Conservation (phyloP, 2,888 invertebrate genomes). For the Luperina nickerlii region DNA sequence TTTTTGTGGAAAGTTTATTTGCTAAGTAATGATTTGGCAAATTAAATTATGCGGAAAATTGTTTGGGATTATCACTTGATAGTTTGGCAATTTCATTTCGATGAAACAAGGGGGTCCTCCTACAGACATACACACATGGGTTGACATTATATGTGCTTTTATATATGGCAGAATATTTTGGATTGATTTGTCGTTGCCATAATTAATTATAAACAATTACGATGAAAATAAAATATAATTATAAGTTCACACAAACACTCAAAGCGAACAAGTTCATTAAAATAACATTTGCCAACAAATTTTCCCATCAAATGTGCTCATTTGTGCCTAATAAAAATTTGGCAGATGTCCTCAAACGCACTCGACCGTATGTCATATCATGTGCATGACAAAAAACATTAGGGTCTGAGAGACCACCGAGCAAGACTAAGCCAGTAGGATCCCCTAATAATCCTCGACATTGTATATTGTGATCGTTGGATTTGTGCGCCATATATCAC, state of each 20-base stretch:
- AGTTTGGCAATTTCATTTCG: too few species aligned
- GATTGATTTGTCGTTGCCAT: background rate
- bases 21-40: too few species aligned
- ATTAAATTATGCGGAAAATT: too few species aligned
- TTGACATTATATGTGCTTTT: background rate
- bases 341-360: constrained; percentile 80
- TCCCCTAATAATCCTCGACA: constrained; percentile 84
- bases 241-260: background rate
- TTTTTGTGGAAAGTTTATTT: too few species aligned
- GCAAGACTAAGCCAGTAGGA: constrained; percentile 81
- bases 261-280: constrained; percentile 22
- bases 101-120: too few species aligned
- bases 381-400: constrained; percentile 77
- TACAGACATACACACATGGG: background rate
- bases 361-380: constrained; percentile 79
- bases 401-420: constrained; percentile 87
- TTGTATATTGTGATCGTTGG: constrained; percentile 88
- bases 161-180: background rate
- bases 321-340: constrained; percentile 58
- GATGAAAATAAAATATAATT: background rate
- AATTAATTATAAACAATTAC: background rate
- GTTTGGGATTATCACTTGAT: too few species aligned
- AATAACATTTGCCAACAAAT: constrained; percentile 29
- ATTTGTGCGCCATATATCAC: constrained; percentile 82
- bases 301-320: constrained; percentile 36